Evolutionary conservation across 2,113 vertebrate species (phyloP), one percentile per base, ranked within the genome.

Genomic region (Pagrus major): DNA sequence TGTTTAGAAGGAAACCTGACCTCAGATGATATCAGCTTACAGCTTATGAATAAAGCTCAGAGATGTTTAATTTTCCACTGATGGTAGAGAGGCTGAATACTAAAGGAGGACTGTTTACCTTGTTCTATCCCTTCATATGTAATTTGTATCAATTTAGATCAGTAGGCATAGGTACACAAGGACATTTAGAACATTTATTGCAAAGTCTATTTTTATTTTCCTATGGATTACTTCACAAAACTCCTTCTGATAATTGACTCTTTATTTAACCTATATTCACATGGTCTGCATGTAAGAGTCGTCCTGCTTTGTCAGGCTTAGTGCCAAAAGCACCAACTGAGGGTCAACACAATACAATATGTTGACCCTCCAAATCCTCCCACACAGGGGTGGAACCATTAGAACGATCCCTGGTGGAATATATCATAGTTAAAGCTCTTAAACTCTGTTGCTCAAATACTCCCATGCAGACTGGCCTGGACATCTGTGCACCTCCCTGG

Each of bases 1-100:
- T 84, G 75, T 76, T 86, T 74, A 68, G 70, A 79, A 76, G 80
- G 65, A 78, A 76, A 64, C 16, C 69, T 64, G 39, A 83, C 72
- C 79, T 73, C 71, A 87, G 90, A 92, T 90, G 74, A 87, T 92
- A 93, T 93, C 87, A 5, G 61, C 9, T 92, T 90, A 79, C 89
- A 58, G 71, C 37, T 68, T 25, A 71, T 92, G 89, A 92, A 88
- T 89, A 82, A 81, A 83, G 82, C 80, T 80, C 2, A 85, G 78
- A 88, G 47, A 82, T 27, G 29, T 71, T 15, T n/a, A 10, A 51
- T 72, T 78, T 82, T 76, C 70, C 49, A 64, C 14, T 41, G 61
- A 79, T 71, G 76, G 76, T 11, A 27, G 74, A 66, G n/a, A 44
- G 52, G 73, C 58, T 51, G 39, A 76, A 76, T 4, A 70, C 74